These are phyloP conservation scores for Decapterus maruadsi DNA, from an alignment of 2,797 vertebrate species.

Conservation along the genomic window DNA sequence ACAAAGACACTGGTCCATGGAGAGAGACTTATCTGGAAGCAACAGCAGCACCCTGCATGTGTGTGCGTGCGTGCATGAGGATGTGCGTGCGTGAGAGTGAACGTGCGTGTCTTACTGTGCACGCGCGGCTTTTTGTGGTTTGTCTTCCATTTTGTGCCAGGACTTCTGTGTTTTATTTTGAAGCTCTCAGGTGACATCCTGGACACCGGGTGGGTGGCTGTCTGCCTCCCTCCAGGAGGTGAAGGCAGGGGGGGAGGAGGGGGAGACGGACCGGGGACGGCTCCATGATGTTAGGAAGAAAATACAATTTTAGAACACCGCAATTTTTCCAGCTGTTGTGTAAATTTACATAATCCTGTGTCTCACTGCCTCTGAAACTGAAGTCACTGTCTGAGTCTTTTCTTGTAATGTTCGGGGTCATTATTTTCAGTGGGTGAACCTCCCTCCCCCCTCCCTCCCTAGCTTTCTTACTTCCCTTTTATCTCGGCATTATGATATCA, in stretches of 20 bases:
- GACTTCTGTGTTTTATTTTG: slow-evolving; percentile 26
- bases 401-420: neutral
- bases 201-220: neutral
- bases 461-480: neutral
- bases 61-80: slow-evolving; percentile 29
- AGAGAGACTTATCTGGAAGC: slow-evolving; percentile 79
- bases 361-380: too few species aligned
- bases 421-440: neutral
- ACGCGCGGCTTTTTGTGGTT: neutral
- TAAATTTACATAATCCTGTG: neutral
- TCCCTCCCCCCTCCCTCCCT: neutral
- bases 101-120: slow-evolving; percentile 22
- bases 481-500: neutral
- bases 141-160: slow-evolving; percentile 29
- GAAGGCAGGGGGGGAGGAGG: too few species aligned
- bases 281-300: too few species aligned
- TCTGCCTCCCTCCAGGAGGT: too few species aligned
- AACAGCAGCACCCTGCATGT: slow-evolving; percentile 68
- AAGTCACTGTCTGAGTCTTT: neutral
- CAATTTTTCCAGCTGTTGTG: neutral
- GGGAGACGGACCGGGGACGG: too few species aligned
- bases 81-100: slow-evolving; percentile 14
- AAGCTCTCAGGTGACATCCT: slow-evolving; percentile 25
- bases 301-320: too few species aligned
- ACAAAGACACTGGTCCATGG: slow-evolving; percentile 76